Percentiles rank a stretch among this genome's conserved stretches.
Conservation (phyloP, 2,113 vertebrate genomes). For the Plotosus lineatus region DNA sequence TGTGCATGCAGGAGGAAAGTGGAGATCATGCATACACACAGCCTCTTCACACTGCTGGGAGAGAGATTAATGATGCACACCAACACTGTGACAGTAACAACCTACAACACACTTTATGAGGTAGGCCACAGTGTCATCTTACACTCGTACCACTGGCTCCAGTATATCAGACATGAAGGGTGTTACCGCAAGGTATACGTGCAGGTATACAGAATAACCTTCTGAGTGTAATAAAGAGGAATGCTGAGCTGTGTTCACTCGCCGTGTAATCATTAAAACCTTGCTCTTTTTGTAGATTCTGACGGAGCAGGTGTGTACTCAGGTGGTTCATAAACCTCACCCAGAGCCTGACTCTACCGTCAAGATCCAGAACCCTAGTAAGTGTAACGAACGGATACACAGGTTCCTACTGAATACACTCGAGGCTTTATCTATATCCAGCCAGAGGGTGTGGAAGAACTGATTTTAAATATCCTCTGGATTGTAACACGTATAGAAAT, state of each 20-base stretch:
- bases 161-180: neutral
- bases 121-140: constrained; percentile 64
- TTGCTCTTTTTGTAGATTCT: constrained; percentile 81
- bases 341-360: constrained; percentile 97
- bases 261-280: neutral
- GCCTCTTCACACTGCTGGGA: constrained; percentile 95
- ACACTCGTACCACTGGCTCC: neutral
- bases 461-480: too few relatives aligned
- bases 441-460: too few relatives aligned
- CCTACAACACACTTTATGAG: constrained; percentile 98
- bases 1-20: constrained; percentile 86
- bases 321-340: constrained; percentile 97
- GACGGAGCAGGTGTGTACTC: constrained; percentile 98
- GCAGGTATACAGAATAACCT: neutral
- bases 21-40: constrained; percentile 99
- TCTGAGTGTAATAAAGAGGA: neutral
- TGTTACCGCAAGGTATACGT: neutral
- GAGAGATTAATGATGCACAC: constrained; percentile 98
- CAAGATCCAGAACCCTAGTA: constrained; percentile 99
- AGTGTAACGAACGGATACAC: constrained; percentile 59
- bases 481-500: too few relatives aligned
- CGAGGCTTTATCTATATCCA: too few relatives aligned
- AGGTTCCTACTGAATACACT: neutral
- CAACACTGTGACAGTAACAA: constrained; percentile 95
- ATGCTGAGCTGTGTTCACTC: neutral